Evolutionary conservation across 2,888 invertebrate species (phyloP), one percentile per base, ranked within the genome.

Genomic region (Liopterus haemorrhoidalis): DNA sequence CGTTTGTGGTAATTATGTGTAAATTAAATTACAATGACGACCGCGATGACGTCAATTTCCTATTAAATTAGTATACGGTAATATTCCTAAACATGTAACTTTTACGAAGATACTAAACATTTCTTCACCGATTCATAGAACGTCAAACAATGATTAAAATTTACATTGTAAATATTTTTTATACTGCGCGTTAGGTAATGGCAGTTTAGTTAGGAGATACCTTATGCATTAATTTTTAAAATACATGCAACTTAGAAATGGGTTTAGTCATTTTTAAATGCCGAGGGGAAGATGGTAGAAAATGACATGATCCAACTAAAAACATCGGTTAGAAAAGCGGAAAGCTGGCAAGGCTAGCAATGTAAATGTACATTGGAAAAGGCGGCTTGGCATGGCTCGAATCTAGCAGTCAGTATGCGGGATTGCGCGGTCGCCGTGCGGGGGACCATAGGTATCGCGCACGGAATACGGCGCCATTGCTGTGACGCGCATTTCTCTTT

Each of bases 401-500:
- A n/a, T n/a, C n/a, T n/a, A n/a, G n/a, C n/a, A n/a, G n/a, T n/a
- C n/a, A n/a, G n/a, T n/a, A n/a, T n/a, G 42, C 5, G 37, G 28
- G 20, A 37, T 16, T 14, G 31, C 21, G 49, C 15, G 39, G 28
- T 12, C 6, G 39, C 28, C 46, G 39, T 16, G 70, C 70, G 71
- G 70, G 71, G 71, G 71, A 68, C 68, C 65, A 67, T 68, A 68
- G 61, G 28, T 53, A 71, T 74, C 72, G 75, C 77, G 68, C 69
- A 70, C 68, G 37, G 14, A 37, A 63, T 45, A 57, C n/a, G 71
- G 74, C 73, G 80, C 80, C 80, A 80, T 81, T 79, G 76, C 75
- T 76, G 78, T 82, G 82, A 82, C 81, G 81, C 82, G 79, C 78
- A 75, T 74, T 76, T 76, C 77, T 75, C 76, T 78, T 78, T 76